A percentile compares a stretch with the other conserved stretches of the same genome.
These are phyloP conservation scores for Thunnus albacares DNA, from an alignment of 2,797 vertebrate species.

Conservation along the genomic window DNA sequence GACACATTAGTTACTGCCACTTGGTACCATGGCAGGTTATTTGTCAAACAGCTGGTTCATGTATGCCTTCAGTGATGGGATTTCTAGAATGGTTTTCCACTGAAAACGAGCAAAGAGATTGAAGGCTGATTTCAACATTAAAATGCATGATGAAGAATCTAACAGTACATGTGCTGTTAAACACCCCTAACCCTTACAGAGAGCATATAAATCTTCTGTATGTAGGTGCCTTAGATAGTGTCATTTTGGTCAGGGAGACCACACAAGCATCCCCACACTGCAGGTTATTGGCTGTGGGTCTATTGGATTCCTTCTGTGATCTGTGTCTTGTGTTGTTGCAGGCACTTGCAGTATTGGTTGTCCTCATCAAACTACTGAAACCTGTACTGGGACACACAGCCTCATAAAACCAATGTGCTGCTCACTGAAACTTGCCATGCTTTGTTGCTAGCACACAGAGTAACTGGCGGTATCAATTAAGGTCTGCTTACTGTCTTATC, in stretches of 20 bases:
- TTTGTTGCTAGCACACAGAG: constrained; percentile 65
- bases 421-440: constrained; percentile 66
- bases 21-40: constrained; percentile 59
- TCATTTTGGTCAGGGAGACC: constrained; percentile 25
- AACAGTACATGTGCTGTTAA: constrained; percentile 38
- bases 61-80: constrained; percentile 36
- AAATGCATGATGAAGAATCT: constrained; percentile 53
- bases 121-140: constrained; percentile 39
- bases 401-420: constrained; percentile 71
- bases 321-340: constrained; percentile 39
- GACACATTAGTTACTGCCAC: constrained; percentile 76
- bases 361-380: constrained; percentile 57
- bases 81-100: constrained; percentile 44
- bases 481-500: constrained; percentile 70
- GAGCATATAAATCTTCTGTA: constrained; percentile 43
- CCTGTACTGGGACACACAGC: constrained; percentile 53
- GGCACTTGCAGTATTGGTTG: constrained; percentile 45
- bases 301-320: constrained; percentile 48
- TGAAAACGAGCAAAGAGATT: constrained; percentile 25
- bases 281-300: constrained; percentile 9
- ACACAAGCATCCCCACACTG: neutral
- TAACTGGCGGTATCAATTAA: constrained; percentile 84
- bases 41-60: constrained; percentile 65
- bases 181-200: constrained; percentile 17
- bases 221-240: constrained; percentile 30